Evolutionary conservation across 2,797 vertebrate species (phyloP).

Genomic region (Oreochromis mossambicus): DNA sequence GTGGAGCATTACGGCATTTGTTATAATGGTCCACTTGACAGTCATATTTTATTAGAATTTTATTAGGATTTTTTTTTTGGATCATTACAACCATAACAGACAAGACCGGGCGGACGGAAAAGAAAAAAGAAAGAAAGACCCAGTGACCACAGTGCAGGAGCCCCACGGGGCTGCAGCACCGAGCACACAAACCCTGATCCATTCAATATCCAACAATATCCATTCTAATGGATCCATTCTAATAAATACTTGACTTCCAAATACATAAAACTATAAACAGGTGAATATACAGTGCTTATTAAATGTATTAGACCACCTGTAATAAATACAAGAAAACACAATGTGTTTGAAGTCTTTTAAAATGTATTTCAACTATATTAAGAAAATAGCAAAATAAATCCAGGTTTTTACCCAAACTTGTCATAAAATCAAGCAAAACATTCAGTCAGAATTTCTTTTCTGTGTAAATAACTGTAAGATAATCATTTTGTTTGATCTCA

Average conservation of each 20-base stretch:
- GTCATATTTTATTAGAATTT: accelerated
- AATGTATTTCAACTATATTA: neutral
- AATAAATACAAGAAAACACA: neutral
- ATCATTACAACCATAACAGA: neutral
- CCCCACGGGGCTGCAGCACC: neutral
- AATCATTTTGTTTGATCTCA: neutral
- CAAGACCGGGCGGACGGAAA: accelerated
- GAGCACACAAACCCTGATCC: neutral
- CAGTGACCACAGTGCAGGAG: neutral
- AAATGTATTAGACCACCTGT: neutral
- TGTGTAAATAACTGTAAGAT: neutral
- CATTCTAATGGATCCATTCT: too few species aligned
- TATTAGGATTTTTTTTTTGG: neutral
- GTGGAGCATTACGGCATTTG: neutral
- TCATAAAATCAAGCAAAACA: neutral
- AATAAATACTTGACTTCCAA: neutral
- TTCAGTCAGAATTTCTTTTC: neutral
- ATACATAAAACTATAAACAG: neutral
- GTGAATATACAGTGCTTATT: neutral
- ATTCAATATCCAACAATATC: too few species aligned
- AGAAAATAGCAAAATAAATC: neutral
- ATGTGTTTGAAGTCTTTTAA: neutral
- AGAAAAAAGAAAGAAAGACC: neutral
- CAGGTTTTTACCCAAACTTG: neutral
- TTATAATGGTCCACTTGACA: neutral